Evolutionary conservation across 2,113 vertebrate genomes (phyloP).

Genomic region (Phylloscopus whistleri): DNA sequence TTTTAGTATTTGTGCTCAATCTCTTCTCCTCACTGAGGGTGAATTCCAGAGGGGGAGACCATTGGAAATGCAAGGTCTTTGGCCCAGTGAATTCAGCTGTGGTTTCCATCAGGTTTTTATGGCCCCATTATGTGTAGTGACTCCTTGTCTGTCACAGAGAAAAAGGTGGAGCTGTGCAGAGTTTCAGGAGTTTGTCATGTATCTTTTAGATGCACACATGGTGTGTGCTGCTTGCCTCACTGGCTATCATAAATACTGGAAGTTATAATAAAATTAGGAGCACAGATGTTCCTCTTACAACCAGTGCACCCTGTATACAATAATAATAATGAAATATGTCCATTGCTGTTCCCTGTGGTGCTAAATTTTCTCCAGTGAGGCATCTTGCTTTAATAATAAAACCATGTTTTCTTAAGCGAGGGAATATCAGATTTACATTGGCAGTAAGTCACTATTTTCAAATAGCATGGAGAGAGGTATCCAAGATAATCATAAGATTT

Average conservation of each 20-base stretch:
- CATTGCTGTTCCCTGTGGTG: conserved; percentile 31
- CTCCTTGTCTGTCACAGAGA: background rate
- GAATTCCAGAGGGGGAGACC: background rate
- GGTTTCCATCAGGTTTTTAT: background rate
- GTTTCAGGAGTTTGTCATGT: background rate
- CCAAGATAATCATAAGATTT: background rate
- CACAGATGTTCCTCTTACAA: conserved; percentile 68
- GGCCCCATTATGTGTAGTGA: background rate
- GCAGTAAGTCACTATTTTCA: conserved; percentile 19
- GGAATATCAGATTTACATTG: conserved; percentile 45
- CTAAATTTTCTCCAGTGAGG: conserved; percentile 64
- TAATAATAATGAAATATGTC: conserved; percentile 68
- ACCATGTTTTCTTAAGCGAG: conserved; percentile 56
- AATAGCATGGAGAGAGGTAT: background rate
- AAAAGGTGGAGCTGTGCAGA: background rate
- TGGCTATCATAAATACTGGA: conserved; percentile 51
- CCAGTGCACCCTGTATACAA: conserved; percentile 50
- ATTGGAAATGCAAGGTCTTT: background rate
- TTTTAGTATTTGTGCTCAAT: conserved; percentile 52
- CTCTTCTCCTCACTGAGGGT: background rate
- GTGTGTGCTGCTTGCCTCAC: conserved; percentile 4
- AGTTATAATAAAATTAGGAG: conserved; percentile 63
- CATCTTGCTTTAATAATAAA: conserved; percentile 68
- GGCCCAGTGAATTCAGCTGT: background rate
- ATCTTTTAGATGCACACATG: background rate